Base-by-base conservation (phyloP, 2,113 vertebrate species). In the Ailuropoda melanoleuca region DNA sequence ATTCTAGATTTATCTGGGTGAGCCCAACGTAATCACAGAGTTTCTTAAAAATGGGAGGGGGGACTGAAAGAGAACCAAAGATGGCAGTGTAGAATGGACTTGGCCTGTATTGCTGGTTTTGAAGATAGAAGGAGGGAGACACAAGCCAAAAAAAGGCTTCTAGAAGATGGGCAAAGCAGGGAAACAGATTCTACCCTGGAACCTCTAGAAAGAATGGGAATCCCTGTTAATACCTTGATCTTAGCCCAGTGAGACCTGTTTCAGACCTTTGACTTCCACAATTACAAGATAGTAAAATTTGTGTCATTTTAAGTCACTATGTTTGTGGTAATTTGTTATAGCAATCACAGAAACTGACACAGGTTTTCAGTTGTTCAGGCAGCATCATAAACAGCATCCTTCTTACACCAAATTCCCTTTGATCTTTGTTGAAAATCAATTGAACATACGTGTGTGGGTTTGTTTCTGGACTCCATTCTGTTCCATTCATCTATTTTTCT, bases 341-440 rank as follows among this genome's bases (percentile, higher is more conserved):
- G n/a, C 4, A 55, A 15, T 62, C 55, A 55, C 15, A 81, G 60
- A 58, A 96, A 96, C 29, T 11, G 80, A 81, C 48, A 66, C 6
- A 39, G 64, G 62, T 96, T 80, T 96, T 84, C 50, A 81, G 15
- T 90, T 95, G 43, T 88, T 70, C 75, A 93, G 88, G 56, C 17
- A 84, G 9, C 17, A 24, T 37, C 66, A 14, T 60, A 88, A 72
- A 83, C 8, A 26, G 29, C 53, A 48, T 81, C 6, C 23, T 58
- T 96, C 87, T 93, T 60, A 68, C 12, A 60, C 55, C 74, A 62
- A 66, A 86, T 94, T 70, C 31, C 24, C 53, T 92, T 82, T 90
- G 88, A 66, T 92, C 62, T 77, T 90, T 62, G 39, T 74, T 90
- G 75, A 92, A 95, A 94, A 93, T 62, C 26, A 60, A 3, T 82